Conservation (phyloP, 2,113 vertebrate genomes). For the Aplodontia rufa region DNA sequence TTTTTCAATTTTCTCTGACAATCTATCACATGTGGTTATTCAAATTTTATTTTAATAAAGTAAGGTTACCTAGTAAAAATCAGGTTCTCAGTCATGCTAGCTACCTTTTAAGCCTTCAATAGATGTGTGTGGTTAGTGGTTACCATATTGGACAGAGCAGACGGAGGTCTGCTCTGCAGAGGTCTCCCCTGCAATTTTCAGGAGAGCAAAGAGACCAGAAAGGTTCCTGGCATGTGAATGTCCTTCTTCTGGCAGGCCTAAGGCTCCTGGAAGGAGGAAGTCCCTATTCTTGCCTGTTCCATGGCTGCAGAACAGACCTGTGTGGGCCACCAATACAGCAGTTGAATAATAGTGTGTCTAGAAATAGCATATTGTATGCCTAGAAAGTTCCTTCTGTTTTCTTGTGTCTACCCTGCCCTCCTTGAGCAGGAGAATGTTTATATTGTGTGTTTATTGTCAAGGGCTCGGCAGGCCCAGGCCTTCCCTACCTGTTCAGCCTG, state of each 20-base stretch:
- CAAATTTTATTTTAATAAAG: background rate
- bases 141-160: rapidly evolving
- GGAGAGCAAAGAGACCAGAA: background rate
- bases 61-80: background rate
- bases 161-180: background rate
- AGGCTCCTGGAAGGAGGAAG: background rate
- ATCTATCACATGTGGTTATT: background rate
- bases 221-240: background rate
- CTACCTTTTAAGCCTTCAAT: background rate
- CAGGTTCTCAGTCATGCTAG: background rate
- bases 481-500: background rate
- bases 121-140: background rate
- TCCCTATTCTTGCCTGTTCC: background rate
- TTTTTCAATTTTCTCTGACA: background rate
- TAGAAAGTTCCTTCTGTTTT: conserved; percentile 65
- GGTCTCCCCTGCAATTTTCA: background rate
- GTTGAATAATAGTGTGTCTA: background rate
- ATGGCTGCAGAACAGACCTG: background rate
- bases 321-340: no score
- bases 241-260: background rate
- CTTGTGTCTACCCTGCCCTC: background rate
- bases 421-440: background rate
- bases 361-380: conserved; percentile 24
- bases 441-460: background rate
- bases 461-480: background rate